These are phyloP conservation scores for Andricus quercusramuli DNA, from an alignment of 2,888 invertebrate genomes.

Conservation along the genomic window DNA sequence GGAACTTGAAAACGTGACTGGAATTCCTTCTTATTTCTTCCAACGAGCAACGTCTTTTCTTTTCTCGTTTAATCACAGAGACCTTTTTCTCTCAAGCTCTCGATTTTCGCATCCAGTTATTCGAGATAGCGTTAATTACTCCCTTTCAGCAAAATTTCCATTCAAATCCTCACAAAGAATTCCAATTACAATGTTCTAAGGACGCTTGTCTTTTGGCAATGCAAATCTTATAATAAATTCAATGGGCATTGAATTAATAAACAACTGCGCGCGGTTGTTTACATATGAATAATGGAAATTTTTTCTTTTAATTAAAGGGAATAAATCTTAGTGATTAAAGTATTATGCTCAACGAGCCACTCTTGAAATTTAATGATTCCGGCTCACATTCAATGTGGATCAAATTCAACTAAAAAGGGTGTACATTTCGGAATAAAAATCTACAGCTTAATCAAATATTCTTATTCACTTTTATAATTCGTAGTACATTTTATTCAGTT, in stretches of 20 bases:
- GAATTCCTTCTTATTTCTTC: neutral
- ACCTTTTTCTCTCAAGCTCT: neutral
- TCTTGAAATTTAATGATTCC: too few species aligned
- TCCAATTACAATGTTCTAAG: conserved; percentile 13
- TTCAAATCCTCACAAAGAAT: conserved; percentile 11
- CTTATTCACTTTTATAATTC: too few species aligned
- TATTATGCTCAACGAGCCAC: neutral
- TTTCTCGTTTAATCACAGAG: conserved; percentile 11
- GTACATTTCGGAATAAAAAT: too few species aligned
- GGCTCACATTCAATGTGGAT: too few species aligned
- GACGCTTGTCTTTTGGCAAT: conserved; percentile 15
- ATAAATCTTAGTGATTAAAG: neutral
- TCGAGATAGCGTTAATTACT: conserved; percentile 29
- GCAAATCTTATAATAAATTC: conserved; percentile 21
- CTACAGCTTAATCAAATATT: too few species aligned
- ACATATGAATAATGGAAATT: conserved; percentile 1
- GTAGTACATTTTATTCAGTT: too few species aligned
- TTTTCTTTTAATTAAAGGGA: conserved; percentile 16
- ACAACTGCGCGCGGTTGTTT: neutral
- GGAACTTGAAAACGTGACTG: conserved; percentile 41
- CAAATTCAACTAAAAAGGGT: too few species aligned
- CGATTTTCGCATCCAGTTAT: conserved; percentile 25
- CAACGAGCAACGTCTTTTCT: neutral
- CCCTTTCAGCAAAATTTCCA: conserved; percentile 34
- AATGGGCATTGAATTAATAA: neutral